These are phyloP conservation scores for Euplexia lucipara DNA, from an alignment of 2,888 invertebrate species.

Conservation along the genomic window DNA sequence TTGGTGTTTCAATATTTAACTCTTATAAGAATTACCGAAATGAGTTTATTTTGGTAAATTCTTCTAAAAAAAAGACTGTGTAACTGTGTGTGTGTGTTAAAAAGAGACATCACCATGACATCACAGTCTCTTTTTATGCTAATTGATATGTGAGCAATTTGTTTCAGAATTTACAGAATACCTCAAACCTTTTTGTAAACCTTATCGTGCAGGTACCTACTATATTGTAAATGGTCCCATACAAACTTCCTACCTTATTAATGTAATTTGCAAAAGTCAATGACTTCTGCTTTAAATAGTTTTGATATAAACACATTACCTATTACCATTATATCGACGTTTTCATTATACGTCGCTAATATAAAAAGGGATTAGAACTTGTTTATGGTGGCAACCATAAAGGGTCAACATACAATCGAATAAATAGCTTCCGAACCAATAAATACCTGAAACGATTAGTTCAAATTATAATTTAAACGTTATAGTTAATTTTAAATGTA, in stretches of 20 bases:
- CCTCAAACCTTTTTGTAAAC: too few relatives aligned
- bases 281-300: constrained; percentile 3
- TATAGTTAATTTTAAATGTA: constrained; percentile 33
- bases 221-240: too few relatives aligned
- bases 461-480: constrained; percentile 30
- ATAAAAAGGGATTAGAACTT: constrained; percentile 25
- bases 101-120: too few relatives aligned
- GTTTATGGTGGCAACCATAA: constrained; percentile 27
- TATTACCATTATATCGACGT: constrained; percentile 35
- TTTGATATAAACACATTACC: constrained; percentile 17
- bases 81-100: too few relatives aligned
- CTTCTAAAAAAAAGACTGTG: too few relatives aligned
- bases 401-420: constrained; percentile 26
- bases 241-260: not conserved
- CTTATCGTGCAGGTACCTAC: too few relatives aligned
- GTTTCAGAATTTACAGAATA: not conserved
- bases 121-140: too few relatives aligned
- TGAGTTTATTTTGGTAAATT: too few relatives aligned
- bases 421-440: constrained; percentile 40
- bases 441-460: constrained; percentile 30
- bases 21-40: too few relatives aligned
- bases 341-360: constrained; percentile 28
- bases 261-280: constrained; percentile 21
- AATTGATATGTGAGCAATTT: not conserved
- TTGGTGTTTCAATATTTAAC: too few relatives aligned